phyloP scores from a whole-genome alignment of 2,797 vertebrate species.

The Hydrolagus colliei region DNA sequence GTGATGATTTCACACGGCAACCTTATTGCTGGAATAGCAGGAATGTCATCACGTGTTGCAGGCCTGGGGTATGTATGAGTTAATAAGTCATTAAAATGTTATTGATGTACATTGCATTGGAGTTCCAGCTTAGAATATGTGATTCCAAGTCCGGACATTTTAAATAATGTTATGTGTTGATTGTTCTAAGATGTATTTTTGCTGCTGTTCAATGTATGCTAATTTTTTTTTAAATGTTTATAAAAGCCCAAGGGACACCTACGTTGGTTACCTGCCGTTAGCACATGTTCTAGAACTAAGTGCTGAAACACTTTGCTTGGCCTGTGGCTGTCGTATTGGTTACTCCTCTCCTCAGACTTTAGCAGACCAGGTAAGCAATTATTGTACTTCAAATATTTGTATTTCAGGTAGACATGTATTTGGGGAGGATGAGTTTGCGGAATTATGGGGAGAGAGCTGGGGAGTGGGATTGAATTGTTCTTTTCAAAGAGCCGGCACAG shows the following conservation, averaged over 20 bases:
- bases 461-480: too few relatives aligned
- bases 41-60: slow-evolving; percentile 81
- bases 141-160: not conserved
- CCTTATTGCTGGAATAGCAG: slow-evolving; percentile 79
- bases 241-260: slow-evolving; percentile 76
- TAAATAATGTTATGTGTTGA: not conserved
- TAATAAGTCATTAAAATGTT: not conserved
- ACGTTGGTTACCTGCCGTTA: slow-evolving; percentile 86
- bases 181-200: not conserved
- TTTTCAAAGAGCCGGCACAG: too few relatives aligned
- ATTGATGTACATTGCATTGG: not conserved
- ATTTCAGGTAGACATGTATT: not conserved
- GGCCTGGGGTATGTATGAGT: slow-evolving; percentile 62
- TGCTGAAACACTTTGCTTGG: slow-evolving; percentile 79
- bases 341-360: slow-evolving; percentile 90
- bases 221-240: slow-evolving; percentile 33
- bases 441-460: too few relatives aligned
- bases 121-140: not conserved
- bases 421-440: too few relatives aligned
- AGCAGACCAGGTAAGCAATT: slow-evolving; percentile 73
- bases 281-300: slow-evolving; percentile 89
- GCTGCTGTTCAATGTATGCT: not conserved
- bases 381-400: not conserved
- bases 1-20: slow-evolving; percentile 93
- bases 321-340: slow-evolving; percentile 79